Evolutionary conservation across 2,113 vertebrate genomes (phyloP), one percentile per base, ranked within the genome.

Genomic region (Petromus typicus): DNA sequence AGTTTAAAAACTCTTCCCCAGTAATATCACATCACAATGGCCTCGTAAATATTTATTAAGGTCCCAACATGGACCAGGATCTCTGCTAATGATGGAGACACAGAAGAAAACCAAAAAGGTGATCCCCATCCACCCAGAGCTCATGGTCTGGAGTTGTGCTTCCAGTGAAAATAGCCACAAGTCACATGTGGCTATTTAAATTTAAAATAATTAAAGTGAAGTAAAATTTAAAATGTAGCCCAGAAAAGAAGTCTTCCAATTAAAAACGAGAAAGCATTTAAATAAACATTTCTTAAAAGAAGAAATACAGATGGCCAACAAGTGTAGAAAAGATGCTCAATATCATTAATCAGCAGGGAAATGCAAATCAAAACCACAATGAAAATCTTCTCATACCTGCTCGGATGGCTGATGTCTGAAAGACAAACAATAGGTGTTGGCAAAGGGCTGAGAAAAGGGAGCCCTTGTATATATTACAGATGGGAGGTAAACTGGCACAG

Each of bases 1-100:
- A 10, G 22, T 45, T 89, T 90, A 69, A 95, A 88, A 89, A 18
- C 82, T 37, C 7, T 93, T 86, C 12, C 89, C 89, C 27, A 63
- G 20, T 66, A 82, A 67, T 40, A 40, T 45, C 54, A 54, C 16
- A 8, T 34, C 7, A 37, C 57, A 71, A 18, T 3, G 17, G 43
- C 51, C 54, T 51, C 59, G 13, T 12, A 56, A 75, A 69, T 81
- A 75, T 66, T 69, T 84, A 80, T 63, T 11, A 88, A 73, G 79
- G 40, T n/a, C 30, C 8, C 6, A 3, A 4, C 16, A 7, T 76
- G 57, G 18, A 67, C 54, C 69, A 85, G 30, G 30, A 14, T 27
- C 17, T 91, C 56, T 27, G 25, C 32, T 61, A 86, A 78, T 67
- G 34, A 91, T 13, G 37, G 16, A 23, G 40, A 54, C 9, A 7